phyloP scores from a whole-genome alignment of 2,888 invertebrate species.

The Lochmaea capreae region DNA sequence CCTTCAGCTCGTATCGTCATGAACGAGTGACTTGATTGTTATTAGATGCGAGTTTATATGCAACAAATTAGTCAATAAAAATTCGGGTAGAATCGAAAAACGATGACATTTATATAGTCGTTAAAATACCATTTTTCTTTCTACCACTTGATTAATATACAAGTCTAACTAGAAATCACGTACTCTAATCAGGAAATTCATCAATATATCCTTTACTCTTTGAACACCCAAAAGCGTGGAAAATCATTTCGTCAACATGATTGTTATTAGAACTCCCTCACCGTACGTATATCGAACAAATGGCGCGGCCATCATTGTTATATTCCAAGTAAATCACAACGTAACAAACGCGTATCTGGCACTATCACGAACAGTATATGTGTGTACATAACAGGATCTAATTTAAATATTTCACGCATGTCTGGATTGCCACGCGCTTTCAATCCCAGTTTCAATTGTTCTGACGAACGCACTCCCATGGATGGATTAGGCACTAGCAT shows the following conservation, averaged over 20 bases:
- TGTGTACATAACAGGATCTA: constrained; percentile 62
- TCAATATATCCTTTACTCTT: not conserved
- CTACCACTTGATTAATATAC: too few relatives aligned
- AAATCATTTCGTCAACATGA: constrained; percentile 36
- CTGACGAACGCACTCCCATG: constrained; percentile 35
- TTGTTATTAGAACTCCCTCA: constrained; percentile 45
- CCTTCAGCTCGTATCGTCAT: too few relatives aligned
- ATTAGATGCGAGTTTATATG: too few relatives aligned
- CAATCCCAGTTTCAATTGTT: constrained; percentile 40
- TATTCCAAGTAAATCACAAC: constrained; percentile 58
- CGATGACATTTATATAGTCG: too few relatives aligned
- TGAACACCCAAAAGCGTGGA: not conserved
- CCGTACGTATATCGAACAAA: constrained; percentile 42
- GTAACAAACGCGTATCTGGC: constrained; percentile 53
- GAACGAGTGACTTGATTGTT: too few relatives aligned
- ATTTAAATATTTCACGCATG: constrained; percentile 64
- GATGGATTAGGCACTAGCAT: constrained; percentile 28
- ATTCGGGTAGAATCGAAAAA: too few relatives aligned
- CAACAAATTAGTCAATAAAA: too few relatives aligned
- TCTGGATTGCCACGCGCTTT: constrained; percentile 56
- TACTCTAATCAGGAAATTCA: not conserved
- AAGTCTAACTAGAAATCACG: not conserved
- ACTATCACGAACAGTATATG: constrained; percentile 60
- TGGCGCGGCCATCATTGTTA: constrained; percentile 54
- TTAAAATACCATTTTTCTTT: too few relatives aligned